Percentiles rank a stretch among this genome's conserved stretches.
phyloP scores from a whole-genome alignment of 2,888 invertebrate genomes.

The Incurvaria masculella region DNA sequence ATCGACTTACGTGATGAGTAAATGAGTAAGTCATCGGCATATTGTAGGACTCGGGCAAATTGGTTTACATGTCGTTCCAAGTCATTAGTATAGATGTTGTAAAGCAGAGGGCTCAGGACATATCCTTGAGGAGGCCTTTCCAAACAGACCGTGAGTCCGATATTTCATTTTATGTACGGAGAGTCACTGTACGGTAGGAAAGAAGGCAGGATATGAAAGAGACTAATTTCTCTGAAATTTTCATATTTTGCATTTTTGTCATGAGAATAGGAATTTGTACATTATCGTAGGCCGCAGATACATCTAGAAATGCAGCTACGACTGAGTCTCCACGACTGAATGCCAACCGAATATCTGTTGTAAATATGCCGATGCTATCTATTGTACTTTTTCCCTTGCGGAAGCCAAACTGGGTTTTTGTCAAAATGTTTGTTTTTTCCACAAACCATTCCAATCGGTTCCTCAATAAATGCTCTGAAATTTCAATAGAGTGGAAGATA shows the following conservation, averaged over 20 bases:
- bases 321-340: constrained; percentile 12
- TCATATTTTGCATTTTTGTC: constrained; percentile 17
- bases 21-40: constrained; percentile 18
- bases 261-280: constrained; percentile 16
- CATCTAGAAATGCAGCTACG: constrained; percentile 18
- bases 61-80: constrained; percentile 8
- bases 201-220: constrained; percentile 14
- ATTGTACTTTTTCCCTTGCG: constrained; percentile 18
- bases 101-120: constrained; percentile 16
- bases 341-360: constrained; percentile 15
- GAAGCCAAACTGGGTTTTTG: constrained; percentile 18
- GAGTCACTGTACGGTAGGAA: constrained; percentile 7
- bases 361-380: constrained; percentile 19
- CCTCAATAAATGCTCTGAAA: constrained; percentile 18
- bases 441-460: constrained; percentile 18
- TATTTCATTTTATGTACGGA: background rate
- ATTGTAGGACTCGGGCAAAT: constrained; percentile 16
- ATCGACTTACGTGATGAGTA: constrained; percentile 6
- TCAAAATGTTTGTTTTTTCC: constrained; percentile 11
- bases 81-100: constrained; percentile 16
- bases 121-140: constrained; percentile 20
- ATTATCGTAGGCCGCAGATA: constrained; percentile 19
- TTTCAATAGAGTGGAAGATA: constrained; percentile 16
- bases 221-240: constrained; percentile 15
- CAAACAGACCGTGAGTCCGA: constrained; percentile 9